Base-by-base conservation (phyloP, 2,113 vertebrate species). In the Poeciliopsis retropinna region DNA sequence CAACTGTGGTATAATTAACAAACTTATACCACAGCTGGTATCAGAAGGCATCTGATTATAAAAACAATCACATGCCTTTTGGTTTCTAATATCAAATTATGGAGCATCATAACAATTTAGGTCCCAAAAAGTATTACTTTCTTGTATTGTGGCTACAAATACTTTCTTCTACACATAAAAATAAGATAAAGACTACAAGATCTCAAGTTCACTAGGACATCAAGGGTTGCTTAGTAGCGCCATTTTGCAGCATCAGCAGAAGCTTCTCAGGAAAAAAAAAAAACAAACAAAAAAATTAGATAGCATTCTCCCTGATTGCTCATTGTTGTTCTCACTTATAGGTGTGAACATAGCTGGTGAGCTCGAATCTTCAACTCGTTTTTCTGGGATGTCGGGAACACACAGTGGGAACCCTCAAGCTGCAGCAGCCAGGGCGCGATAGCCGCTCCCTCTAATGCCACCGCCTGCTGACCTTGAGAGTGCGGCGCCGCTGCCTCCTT, bases 381-480 rank as follows among this genome's bases (percentile, higher is more conserved):
- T 68, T 60, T 70, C 68, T 0, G 39, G 73, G 63, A 64, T 62
- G 81, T 71, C 78, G 51, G 8, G 69, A 75, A 41, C 37, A 70
- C 76, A 30, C 75, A 34, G 83, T 64, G 71, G 78, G 73, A 83
- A 79, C 76, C 70, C 64, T 73, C 30, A 39, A 60, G 54, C 31
- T 71, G 70, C 37, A 82, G 90, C 70, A 62, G 75, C 79, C 73
- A 3, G 87, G 84, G 78, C 76, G 78, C 47, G 66, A 76, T 73
- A 32, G 64, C 70, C 44, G 71, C 82, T 84, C 81, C 79, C 83
- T 86, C 87, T 82, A 83, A 88, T 73, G 87, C 82, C 75, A 73
- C 92, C 87, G 87, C 92, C 92, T 71, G 90, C 92, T 93, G 94
- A 94, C 94, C 94, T 94, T 93, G 91, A 94, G 87, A 92, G 93